phyloP scores from a whole-genome alignment of 53 echinoderm and acorn worm species.

The Echinometra lucunter region DNA sequence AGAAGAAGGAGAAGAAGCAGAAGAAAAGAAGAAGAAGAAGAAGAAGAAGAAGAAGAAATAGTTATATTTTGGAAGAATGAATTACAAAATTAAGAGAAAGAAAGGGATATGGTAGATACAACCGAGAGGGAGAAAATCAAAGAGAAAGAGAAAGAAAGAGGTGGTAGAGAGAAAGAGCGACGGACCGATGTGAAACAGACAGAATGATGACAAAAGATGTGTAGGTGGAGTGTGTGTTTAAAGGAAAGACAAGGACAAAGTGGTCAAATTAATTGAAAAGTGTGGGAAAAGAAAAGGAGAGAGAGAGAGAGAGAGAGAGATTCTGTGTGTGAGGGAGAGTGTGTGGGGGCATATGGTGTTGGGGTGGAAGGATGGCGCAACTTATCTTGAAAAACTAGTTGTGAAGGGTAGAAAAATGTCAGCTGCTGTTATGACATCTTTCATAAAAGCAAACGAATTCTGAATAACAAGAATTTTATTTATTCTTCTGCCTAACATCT shows the following conservation, averaged over 20 bases:
- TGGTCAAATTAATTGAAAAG: too few relatives aligned
- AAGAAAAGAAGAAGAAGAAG: neutral
- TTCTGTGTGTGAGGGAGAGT: too few relatives aligned
- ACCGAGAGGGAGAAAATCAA: neutral
- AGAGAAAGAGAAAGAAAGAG: slow-evolving; percentile 4
- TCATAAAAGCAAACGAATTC: too few relatives aligned
- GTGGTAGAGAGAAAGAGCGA: neutral
- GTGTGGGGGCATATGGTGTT: too few relatives aligned
- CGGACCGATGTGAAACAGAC: too few relatives aligned
- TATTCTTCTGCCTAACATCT: too few relatives aligned
- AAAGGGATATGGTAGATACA: neutral
- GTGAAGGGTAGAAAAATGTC: too few relatives aligned
- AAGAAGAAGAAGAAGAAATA: neutral
- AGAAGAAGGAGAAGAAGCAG: neutral
- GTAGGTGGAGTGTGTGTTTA: too few relatives aligned
- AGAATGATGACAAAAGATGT: too few relatives aligned
- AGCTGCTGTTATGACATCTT: too few relatives aligned
- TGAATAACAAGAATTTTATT: neutral
- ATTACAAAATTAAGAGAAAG: neutral
- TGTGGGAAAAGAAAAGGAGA: neutral
- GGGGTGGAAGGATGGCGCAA: neutral
- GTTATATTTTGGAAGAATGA: neutral
- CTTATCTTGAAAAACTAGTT: neutral
- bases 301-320: neutral
- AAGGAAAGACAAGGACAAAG: too few relatives aligned